Percentiles rank a stretch among this genome's conserved stretches.
Conservation (phyloP, 1,140 invertebrate genomes). For the Calephelis nemesis region DNA sequence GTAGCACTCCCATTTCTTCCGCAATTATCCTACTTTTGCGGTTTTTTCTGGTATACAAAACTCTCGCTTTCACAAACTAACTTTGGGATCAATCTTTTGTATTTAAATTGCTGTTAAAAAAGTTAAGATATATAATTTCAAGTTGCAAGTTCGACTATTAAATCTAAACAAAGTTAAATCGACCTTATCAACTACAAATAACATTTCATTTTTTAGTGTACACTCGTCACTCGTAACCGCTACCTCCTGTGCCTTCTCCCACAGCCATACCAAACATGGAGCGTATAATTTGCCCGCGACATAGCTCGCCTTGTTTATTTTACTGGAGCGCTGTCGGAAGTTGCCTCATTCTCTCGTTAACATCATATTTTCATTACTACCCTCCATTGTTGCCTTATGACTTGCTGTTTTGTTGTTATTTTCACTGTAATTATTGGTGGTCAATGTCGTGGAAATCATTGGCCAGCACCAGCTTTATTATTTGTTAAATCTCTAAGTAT, state of each 20-base stretch:
- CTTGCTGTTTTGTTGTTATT: slow-evolving; percentile 40
- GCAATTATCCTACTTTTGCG: no score
- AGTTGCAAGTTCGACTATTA: no score
- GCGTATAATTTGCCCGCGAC: slow-evolving; percentile 53
- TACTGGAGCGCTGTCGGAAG: slow-evolving; percentile 53
- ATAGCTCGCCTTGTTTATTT: slow-evolving; percentile 54
- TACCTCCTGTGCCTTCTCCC: slow-evolving; percentile 20
- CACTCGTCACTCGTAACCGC: background rate
- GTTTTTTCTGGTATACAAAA: no score
- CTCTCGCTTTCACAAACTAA: no score
- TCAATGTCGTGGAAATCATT: slow-evolving; percentile 29
- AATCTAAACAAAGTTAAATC: no score
- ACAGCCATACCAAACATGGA: slow-evolving; percentile 24
- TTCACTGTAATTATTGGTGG: slow-evolving; percentile 23
- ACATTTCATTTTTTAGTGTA: no score
- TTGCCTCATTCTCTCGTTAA: slow-evolving; percentile 44
- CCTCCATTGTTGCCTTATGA: slow-evolving; percentile 42
- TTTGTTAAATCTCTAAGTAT: background rate
- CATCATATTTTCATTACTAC: slow-evolving; percentile 57
- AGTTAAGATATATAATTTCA: no score
- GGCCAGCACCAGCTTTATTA: slow-evolving; percentile 21
- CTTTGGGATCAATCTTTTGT: no score
- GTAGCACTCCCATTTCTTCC: no score
- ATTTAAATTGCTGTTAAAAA: no score
- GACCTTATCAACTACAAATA: no score